These are phyloP conservation scores for Drosophila sordidula DNA, from an alignment of 2,888 invertebrate genomes.

Conservation along the genomic window DNA sequence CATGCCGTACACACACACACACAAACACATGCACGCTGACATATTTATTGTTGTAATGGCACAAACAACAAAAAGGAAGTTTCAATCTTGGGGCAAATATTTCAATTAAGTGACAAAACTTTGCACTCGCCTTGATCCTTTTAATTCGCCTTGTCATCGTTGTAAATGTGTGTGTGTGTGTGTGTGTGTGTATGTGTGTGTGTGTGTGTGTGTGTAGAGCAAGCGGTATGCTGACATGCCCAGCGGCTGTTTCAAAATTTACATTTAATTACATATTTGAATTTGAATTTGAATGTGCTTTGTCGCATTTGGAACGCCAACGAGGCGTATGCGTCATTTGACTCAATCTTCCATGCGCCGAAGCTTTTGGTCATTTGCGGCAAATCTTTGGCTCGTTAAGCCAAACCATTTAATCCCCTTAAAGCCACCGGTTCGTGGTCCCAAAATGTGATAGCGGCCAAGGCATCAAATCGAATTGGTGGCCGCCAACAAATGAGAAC, in stretches of 20 bases:
- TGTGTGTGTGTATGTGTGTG: conserved; percentile 9
- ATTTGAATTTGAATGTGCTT: conserved; percentile 61
- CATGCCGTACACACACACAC: conserved; percentile 16
- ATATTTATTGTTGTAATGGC: conserved; percentile 67
- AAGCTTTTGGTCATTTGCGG: conserved; percentile 56
- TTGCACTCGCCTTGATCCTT: conserved; percentile 70
- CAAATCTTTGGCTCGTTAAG: conserved; percentile 70
- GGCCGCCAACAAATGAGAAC: conserved; percentile 7
- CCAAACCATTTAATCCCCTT: conserved; percentile 61
- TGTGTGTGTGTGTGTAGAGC: conserved; percentile 9
- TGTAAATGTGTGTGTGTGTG: conserved; percentile 9
- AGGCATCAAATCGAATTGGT: conserved; percentile 52
- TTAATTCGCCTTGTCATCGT: conserved; percentile 60
- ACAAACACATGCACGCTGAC: conserved; percentile 6
- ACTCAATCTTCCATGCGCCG: conserved; percentile 15
- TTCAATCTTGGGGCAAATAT: conserved; percentile 82
- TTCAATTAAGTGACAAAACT: conserved; percentile 83
- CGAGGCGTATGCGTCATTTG: conserved; percentile 67
- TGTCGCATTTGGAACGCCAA: conserved; percentile 44
- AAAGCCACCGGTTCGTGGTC: conserved; percentile 19
- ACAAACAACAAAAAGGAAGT: conserved; percentile 60
- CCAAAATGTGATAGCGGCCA: conserved; percentile 41
- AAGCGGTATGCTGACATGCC: conserved; percentile 24
- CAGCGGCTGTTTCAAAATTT: conserved; percentile 66
- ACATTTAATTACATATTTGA: conserved; percentile 79